These are phyloP conservation scores for Zaprionus lineosus DNA, from an alignment of 2,888 invertebrate genomes.

Conservation along the genomic window DNA sequence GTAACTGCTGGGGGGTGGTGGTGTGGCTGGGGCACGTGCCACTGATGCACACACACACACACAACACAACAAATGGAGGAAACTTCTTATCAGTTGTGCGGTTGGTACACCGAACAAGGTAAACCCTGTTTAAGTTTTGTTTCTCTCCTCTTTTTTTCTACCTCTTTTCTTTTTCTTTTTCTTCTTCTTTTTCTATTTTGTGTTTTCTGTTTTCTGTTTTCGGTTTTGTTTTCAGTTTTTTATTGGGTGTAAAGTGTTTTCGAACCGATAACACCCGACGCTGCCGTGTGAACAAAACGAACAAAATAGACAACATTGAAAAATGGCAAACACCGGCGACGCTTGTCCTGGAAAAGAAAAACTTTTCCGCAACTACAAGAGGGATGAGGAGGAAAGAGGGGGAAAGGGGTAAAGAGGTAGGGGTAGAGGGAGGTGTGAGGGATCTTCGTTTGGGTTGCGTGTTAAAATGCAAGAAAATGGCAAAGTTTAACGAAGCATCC, in stretches of 20 bases:
- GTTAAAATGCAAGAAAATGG: slow-evolving; percentile 62
- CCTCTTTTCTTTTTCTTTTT: neutral
- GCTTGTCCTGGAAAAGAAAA: slow-evolving; percentile 18
- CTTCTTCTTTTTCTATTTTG: neutral
- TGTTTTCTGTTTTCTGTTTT: no score
- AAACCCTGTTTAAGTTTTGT: slow-evolving; percentile 50
- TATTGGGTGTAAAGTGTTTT: slow-evolving; percentile 72
- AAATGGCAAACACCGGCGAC: slow-evolving; percentile 48
- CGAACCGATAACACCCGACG: slow-evolving; percentile 53
- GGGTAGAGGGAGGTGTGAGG: slow-evolving; percentile 8
- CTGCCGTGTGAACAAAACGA: slow-evolving; percentile 15
- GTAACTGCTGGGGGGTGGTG: neutral
- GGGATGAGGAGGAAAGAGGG: neutral
- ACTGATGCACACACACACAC: slow-evolving; percentile 32
- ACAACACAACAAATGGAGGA: slow-evolving; percentile 10
- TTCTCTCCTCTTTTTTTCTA: neutral
- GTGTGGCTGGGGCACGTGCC: neutral
- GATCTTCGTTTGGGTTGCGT: slow-evolving; percentile 24
- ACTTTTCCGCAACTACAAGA: slow-evolving; percentile 28
- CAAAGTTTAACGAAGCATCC: slow-evolving; percentile 65
- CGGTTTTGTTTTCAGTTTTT: slow-evolving; percentile 29
- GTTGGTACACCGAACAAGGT: slow-evolving; percentile 52
- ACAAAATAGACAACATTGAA: slow-evolving; percentile 55
- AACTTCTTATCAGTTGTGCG: slow-evolving; percentile 63
- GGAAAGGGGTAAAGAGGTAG: neutral